phyloP scores from a whole-genome alignment of 1,140 invertebrate genomes.

The Rhyzopertha dominica region DNA sequence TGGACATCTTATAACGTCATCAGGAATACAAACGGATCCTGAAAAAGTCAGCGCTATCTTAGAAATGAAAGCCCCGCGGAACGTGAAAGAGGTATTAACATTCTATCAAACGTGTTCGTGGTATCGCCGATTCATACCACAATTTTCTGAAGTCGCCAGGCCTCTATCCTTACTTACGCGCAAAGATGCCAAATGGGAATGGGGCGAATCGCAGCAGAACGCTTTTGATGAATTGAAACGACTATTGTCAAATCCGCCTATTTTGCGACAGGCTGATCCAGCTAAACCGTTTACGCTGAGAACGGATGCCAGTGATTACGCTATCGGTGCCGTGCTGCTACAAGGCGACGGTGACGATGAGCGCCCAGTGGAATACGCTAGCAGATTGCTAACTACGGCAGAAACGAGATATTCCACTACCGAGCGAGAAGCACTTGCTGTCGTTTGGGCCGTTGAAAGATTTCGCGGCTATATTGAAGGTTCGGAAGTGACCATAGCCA shows the following conservation, averaged over 20 bases:
- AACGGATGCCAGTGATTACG: slow-evolving; percentile 1
- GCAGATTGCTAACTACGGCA: slow-evolving; percentile 37
- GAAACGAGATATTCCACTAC: slow-evolving; percentile 46
- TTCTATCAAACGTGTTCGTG: slow-evolving; percentile 17
- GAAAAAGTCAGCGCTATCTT: too few species aligned
- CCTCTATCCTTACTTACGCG: background rate
- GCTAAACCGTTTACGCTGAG: background rate
- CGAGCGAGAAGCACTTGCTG: slow-evolving; percentile 44
- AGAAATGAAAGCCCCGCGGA: slow-evolving; percentile 30
- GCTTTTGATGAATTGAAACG: background rate
- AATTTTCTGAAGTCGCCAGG: slow-evolving; percentile 8
- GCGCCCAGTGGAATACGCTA: too few species aligned
- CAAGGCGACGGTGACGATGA: too few species aligned
- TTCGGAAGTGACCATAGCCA: slow-evolving; percentile 6
- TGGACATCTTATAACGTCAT: too few species aligned
- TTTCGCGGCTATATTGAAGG: slow-evolving; percentile 26
- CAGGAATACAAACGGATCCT: too few species aligned
- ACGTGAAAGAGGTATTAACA: slow-evolving; percentile 26
- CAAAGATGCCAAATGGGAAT: background rate
- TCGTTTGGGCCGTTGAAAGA: slow-evolving; percentile 39
- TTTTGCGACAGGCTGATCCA: background rate
- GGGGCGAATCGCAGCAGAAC: too few species aligned
- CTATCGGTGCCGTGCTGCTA: too few species aligned
- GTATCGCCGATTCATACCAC: slow-evolving; percentile 14
- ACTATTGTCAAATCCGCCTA: background rate